Evolutionary conservation across 1,140 invertebrate genomes (phyloP).

Genomic region (Diachasma alloeum): DNA sequence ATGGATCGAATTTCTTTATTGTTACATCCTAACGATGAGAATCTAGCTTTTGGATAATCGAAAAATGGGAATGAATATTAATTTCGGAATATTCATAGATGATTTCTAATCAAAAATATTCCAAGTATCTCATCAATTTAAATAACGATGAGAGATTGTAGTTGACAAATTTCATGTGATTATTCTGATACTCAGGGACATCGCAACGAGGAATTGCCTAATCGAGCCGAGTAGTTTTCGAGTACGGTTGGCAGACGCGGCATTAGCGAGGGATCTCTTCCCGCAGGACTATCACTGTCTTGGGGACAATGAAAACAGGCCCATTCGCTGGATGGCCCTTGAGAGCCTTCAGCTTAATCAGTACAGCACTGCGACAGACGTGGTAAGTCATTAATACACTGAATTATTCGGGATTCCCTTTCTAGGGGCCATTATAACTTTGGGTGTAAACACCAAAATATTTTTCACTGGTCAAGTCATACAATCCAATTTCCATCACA

Average conservation of each 20-base stretch:
- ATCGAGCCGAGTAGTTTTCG: constrained; percentile 74
- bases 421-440: too few species aligned
- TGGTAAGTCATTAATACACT: constrained; percentile 69
- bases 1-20: too few species aligned
- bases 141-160: neutral
- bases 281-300: constrained; percentile 95
- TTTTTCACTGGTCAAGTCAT: too few species aligned
- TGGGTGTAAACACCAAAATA: neutral
- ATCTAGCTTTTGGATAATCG: too few species aligned
- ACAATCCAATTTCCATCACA: too few species aligned
- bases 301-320: constrained; percentile 93
- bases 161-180: neutral
- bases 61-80: too few species aligned
- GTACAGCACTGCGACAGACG: constrained; percentile 83
- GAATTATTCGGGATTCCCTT: neutral
- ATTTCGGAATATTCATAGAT: too few species aligned
- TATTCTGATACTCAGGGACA: constrained; percentile 69
- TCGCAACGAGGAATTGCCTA: constrained; percentile 90
- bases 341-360: constrained; percentile 84
- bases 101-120: too few species aligned
- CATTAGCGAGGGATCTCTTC: constrained; percentile 89
- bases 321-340: constrained; percentile 95
- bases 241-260: constrained; percentile 89
- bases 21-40: too few species aligned
- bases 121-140: too few species aligned